A percentile compares a stretch with the other conserved stretches of the same genome.
Evolutionary conservation across 2,888 invertebrate genomes (phyloP).

Genomic region (Exocentrus adspersus): DNA sequence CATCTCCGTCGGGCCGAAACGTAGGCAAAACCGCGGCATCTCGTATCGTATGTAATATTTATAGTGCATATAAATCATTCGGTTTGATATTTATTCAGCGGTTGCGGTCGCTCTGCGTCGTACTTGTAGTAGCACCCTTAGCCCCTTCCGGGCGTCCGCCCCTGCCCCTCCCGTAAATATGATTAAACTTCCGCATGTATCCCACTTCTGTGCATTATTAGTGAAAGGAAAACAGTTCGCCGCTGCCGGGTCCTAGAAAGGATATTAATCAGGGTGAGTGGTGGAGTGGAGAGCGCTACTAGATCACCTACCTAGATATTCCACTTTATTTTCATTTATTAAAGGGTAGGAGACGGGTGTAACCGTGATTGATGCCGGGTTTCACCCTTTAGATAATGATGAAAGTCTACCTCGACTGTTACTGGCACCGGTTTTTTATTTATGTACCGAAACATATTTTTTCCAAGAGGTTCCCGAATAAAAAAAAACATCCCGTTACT

Average conservation of each 20-base stretch:
- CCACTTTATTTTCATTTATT: background rate
- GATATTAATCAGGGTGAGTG: background rate
- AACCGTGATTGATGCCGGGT: background rate
- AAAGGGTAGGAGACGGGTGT: background rate
- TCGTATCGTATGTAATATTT: constrained; percentile 48
- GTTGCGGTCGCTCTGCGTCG: constrained; percentile 28
- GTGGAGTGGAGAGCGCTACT: background rate
- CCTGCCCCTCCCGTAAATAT: background rate
- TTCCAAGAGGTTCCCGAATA: background rate
- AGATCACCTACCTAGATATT: background rate
- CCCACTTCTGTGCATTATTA: constrained; percentile 12
- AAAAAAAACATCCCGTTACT: background rate
- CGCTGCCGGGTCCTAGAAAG: too few species aligned
- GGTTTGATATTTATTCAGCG: constrained; percentile 44
- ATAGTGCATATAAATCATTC: constrained; percentile 48
- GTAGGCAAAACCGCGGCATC: constrained; percentile 36
- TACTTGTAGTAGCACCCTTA: too few species aligned
- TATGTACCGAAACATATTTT: too few species aligned
- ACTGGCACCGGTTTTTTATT: too few species aligned
- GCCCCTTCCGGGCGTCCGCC: background rate
- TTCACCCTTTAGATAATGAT: too few species aligned
- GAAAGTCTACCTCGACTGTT: too few species aligned
- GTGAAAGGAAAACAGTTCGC: background rate
- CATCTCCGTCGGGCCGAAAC: constrained; percentile 24
- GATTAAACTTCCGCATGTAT: constrained; percentile 2